Evolutionary conservation across 2,113 vertebrate species (phyloP).

Genomic region (Aythya baeri): DNA sequence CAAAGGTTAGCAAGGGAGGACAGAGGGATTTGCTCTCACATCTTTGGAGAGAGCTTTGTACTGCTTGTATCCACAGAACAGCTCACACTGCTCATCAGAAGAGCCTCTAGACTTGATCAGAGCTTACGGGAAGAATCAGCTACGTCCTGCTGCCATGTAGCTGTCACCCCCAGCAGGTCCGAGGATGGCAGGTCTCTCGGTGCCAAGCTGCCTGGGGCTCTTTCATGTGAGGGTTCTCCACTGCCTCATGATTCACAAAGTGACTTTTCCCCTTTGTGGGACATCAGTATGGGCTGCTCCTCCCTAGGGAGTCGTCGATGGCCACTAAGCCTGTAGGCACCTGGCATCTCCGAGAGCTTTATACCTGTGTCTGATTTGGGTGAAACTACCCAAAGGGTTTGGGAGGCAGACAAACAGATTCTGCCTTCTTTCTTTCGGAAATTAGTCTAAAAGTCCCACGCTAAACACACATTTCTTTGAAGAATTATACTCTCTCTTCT

Average conservation of each 20-base stretch:
- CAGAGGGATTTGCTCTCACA: neutral
- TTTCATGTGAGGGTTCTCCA: neutral
- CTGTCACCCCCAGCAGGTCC: neutral
- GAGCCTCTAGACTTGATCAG: neutral
- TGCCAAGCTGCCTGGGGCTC: neutral
- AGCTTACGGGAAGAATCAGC: neutral
- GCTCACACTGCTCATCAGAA: neutral
- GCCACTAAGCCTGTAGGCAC: neutral
- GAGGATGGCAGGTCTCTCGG: neutral
- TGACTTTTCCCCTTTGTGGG: neutral
- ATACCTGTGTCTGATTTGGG: neutral
- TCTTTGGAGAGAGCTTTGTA: neutral
- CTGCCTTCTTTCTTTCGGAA: neutral
- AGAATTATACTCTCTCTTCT: neutral
- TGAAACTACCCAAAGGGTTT: neutral
- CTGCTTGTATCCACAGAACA: neutral
- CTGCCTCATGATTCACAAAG: neutral
- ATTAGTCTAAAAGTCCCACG: neutral
- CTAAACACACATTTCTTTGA: neutral
- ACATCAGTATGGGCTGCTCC: neutral
- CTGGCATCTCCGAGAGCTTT: neutral
- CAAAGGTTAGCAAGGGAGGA: neutral
- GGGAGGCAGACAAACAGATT: neutral
- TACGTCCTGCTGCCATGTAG: neutral
- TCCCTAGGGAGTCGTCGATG: neutral